Evolutionary conservation across 2,888 invertebrate species (phyloP), one percentile per base, ranked within the genome.

Genomic region (Leptinotarsa haldemani): DNA sequence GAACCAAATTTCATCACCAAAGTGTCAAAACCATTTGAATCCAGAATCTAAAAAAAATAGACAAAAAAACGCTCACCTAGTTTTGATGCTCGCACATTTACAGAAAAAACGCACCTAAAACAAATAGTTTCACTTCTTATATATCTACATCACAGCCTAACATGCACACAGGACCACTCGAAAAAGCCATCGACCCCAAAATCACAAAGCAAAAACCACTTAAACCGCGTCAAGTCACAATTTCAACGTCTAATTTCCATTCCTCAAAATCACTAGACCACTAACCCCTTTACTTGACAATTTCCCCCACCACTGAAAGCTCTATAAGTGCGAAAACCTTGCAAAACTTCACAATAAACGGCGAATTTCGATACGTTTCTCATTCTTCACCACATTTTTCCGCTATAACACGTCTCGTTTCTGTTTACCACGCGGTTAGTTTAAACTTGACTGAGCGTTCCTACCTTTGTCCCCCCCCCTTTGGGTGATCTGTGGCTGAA

Each of bases 321-420:
- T 56, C 20, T 56, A 56, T 22, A 56, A 56, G 56, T 56, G 56
- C 56, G 56, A 56, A 56, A 56, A 56, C 56, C 22, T 15, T 12
- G 56, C 56, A 22, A 56, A 40, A 56, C 56, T 56, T 20, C 56
- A 56, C 20, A 13, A 20, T 4, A 22, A 56, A 56, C 56, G 13
- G 22, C 15, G 22, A 20, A 56, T 56, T 13, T 56, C 13, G 56
- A 56, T 56, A 56, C 15, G 56, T 22, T 56, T 56, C 56, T 56
- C 56, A 56, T 56, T 56, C 56, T 20, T 56, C 22, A 22, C 13
- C 20, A 56, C 56, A 13, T 56, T 56, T 56, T 56, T 56, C 56
- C 56, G 56, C 20, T 56, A 56, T 56, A 13, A 22, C 22, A 56
- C 56, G 20, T 56, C 56, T 56, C 56, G 22, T 22, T 56, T 56